These are phyloP conservation scores for Pica pica DNA, from an alignment of 2,113 vertebrate species.

Conservation along the genomic window DNA sequence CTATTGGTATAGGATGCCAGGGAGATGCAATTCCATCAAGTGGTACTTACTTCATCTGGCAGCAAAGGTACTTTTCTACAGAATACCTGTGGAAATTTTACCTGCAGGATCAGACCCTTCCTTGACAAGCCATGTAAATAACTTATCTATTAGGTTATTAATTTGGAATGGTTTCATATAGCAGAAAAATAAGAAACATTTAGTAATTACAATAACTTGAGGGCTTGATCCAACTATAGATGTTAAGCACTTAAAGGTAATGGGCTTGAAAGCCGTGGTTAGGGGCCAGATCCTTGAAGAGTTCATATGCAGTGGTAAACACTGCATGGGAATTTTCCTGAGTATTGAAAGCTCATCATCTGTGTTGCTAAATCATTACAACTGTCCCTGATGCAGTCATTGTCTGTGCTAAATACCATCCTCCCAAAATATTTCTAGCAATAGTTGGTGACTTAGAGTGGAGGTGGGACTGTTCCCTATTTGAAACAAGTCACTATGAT, in stretches of 20 bases:
- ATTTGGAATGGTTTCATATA: background rate
- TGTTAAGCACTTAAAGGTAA: background rate
- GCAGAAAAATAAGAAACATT: background rate
- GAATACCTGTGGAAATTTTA: background rate
- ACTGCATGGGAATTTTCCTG: background rate
- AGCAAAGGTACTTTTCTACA: background rate
- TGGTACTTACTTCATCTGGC: background rate
- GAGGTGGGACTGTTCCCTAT: background rate
- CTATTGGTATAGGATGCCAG: background rate
- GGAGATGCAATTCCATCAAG: background rate
- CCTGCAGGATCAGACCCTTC: background rate
- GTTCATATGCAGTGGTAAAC: background rate
- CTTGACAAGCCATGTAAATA: background rate
- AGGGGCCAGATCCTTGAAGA: background rate
- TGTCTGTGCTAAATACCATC: background rate
- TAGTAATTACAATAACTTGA: background rate
- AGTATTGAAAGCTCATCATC: background rate
- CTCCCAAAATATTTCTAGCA: background rate
- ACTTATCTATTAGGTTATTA: background rate
- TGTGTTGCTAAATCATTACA: background rate
- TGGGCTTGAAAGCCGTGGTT: background rate
- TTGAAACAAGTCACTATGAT: background rate
- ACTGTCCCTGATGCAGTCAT: background rate
- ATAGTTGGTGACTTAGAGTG: rapidly evolving
- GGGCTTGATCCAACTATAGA: background rate